Evolutionary conservation across 2,888 invertebrate species (phyloP), one percentile per base, ranked within the genome.

Genomic region (Drosophila melanosoma): DNA sequence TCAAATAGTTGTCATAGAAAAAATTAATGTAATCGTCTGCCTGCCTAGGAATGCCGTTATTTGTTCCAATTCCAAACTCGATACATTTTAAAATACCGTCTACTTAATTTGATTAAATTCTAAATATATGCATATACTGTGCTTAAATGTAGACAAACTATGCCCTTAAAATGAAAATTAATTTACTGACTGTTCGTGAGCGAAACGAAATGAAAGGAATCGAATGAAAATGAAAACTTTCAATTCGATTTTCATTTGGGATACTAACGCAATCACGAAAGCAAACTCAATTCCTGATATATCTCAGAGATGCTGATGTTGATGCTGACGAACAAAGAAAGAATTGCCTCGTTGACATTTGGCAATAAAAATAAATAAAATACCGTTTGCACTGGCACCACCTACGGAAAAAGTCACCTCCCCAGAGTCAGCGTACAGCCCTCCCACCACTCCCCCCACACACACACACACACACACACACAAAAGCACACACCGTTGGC

Each of bases 311-410:
- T 56, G 59, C 65, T 60, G 59, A 57, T 66, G 56, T 65, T 51
- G 60, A 60, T 67, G 59, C 77, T 57, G 66, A 56, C 62, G 68
- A 76, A 83, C 74, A 83, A 83, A 81, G 72, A 69, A 72, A 72
- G 61, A 71, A 84, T 83, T 77, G 90, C 76, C 84, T 88, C 83
- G 82, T 90, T 91, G 87, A 82, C 82, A 83, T 90, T 91, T 80
- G 78, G 79, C 83, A 87, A 90, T 90, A 86, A 90, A 91, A 90
- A 82, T 80, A 90, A 91, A 90, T 87, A 88, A 88, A 88, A 84
- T 78, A 64, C 71, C 77, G 73, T 82, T 89, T 81, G 83, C 71
- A 60, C 72, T 76, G 75, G 66, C 79, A 74, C 68, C 77, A 74
- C 82, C 81, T 71, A 77, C 76, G 56, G 12, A 15, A 66, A 23